These are phyloP conservation scores for Acanthacorydalis orientalis DNA, from an alignment of 2,888 invertebrate genomes.

Conservation along the genomic window DNA sequence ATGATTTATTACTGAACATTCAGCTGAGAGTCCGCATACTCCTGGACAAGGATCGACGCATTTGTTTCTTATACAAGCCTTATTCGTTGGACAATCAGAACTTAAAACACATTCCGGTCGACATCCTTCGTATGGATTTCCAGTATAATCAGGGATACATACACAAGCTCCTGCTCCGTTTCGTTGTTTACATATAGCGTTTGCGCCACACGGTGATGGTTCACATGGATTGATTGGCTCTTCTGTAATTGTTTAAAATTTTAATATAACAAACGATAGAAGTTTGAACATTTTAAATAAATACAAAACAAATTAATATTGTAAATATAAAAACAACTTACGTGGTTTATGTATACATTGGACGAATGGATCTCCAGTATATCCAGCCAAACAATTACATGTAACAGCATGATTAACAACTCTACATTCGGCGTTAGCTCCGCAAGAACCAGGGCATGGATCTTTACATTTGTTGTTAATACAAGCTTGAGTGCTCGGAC, in stretches of 20 bases:
- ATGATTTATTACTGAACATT: slow-evolving; percentile 72
- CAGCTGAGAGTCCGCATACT: slow-evolving; percentile 66
- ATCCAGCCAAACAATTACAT: slow-evolving; percentile 60
- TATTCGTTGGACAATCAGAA: slow-evolving; percentile 68
- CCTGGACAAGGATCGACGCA: slow-evolving; percentile 78
- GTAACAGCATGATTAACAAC: slow-evolving; percentile 67
- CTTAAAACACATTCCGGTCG: slow-evolving; percentile 76
- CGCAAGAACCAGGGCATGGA: slow-evolving; percentile 71
- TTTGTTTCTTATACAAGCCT: slow-evolving; percentile 67
- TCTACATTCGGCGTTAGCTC: slow-evolving; percentile 60
- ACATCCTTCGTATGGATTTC: slow-evolving; percentile 75
- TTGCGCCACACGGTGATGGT: slow-evolving; percentile 75
- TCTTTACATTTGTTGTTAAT: slow-evolving; percentile 65
- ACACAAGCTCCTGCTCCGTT: slow-evolving; percentile 67
- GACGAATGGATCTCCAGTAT: slow-evolving; percentile 67
- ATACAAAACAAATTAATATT: too few relatives aligned
- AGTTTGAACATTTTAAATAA: neutral
- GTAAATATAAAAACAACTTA: slow-evolving; percentile 16
- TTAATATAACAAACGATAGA: neutral
- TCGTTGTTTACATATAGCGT: slow-evolving; percentile 60
- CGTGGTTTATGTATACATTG: slow-evolving; percentile 49
- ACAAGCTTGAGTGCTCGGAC: slow-evolving; percentile 59
- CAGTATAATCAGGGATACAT: slow-evolving; percentile 65
- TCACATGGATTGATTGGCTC: slow-evolving; percentile 57
- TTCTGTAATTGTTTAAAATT: slow-evolving; percentile 24